Percentiles rank a stretch among this genome's conserved stretches.
Evolutionary conservation across 2,797 vertebrate genomes (phyloP).

Genomic region (Scyliorhinus canicula): DNA sequence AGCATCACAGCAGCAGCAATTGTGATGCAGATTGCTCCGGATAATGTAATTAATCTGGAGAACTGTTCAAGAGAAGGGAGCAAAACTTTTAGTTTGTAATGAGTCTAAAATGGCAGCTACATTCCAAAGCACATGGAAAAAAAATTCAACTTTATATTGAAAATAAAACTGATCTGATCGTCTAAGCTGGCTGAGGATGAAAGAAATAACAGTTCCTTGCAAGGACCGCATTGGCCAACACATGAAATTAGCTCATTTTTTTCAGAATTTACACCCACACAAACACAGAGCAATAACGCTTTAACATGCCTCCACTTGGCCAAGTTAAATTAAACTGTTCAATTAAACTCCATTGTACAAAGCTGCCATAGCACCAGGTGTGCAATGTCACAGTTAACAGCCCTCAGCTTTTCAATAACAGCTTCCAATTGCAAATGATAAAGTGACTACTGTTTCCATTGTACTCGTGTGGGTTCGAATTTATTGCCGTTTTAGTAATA

Average conservation of each 20-base stretch:
- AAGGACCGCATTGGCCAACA: background rate
- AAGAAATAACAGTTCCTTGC: background rate
- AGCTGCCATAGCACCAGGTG: constrained; percentile 39
- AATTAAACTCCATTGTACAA: constrained; percentile 24
- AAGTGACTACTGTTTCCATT: constrained; percentile 40
- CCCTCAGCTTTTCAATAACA: constrained; percentile 38
- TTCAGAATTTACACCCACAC: constrained; percentile 22
- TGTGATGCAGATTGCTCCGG: background rate
- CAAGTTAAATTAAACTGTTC: constrained; percentile 26
- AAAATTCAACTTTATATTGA: background rate
- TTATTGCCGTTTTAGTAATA: background rate
- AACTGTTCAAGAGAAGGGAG: background rate
- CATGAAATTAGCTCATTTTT: background rate
- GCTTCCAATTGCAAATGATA: constrained; percentile 42
- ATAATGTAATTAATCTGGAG: background rate
- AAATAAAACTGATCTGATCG: background rate
- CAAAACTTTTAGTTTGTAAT: background rate
- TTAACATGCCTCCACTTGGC: constrained; percentile 27
- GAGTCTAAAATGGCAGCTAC: background rate
- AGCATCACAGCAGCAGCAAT: background rate
- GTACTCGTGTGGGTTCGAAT: constrained; percentile 39
- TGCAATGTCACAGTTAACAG: constrained; percentile 42
- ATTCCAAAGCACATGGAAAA: background rate
- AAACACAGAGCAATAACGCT: background rate
- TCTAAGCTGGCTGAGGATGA: background rate